Base-by-base conservation (phyloP, 1,140 invertebrate species). In the Caenorhabditis remanei region DNA sequence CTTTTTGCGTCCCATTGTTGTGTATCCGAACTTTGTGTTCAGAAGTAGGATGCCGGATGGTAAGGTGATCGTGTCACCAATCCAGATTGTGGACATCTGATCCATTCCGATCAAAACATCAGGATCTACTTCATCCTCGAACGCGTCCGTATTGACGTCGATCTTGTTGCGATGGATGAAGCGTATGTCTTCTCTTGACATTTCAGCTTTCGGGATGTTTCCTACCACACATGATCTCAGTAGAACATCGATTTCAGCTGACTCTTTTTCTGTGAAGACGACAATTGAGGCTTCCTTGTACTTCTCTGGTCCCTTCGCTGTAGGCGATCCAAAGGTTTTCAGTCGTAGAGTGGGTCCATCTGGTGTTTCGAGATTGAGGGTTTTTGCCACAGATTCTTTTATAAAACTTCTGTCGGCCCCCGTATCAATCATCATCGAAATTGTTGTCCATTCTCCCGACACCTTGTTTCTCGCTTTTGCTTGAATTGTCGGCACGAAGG, bases 1-100 rank as follows among this genome's bases (percentile, higher is more conserved):
- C 53, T 61, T 61, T 61, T 14, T n/a, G 21, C 7, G 7, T 61
- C 58, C 58, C 58, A 61, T 61, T 61, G 58, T 61, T 61, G 58
- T 61, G 4, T 61, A 61, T 8, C 58, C 58, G 21, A 61, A 61
- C 16, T 19, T n/a, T 19, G 58, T 61, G 14, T 61, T 61, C 7
- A 61, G 14, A 7, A 61, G n/a, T n/a, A 61, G 58, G 7, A 61
- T 0, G 14, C 58, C 58, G 58, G 58, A 61, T 61, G 58, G 58
- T 61, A 61, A 21, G 13, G 14, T 7, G 14, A 61, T 61, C 0
- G 21, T 8, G 14, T 61, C 6, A n/a, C 58, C 58, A 19, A 14
- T 61, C 58, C 58, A 61, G 1, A 61, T 61, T 7, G 14, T n/a
- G 7, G 58, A 14, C 13, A 61, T 61, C 7, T 61, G 58, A 61